Evolutionary conservation across 53 echinoderm and acorn worm species (phyloP).

Genomic region (Mesocentrotus franciscanus): DNA sequence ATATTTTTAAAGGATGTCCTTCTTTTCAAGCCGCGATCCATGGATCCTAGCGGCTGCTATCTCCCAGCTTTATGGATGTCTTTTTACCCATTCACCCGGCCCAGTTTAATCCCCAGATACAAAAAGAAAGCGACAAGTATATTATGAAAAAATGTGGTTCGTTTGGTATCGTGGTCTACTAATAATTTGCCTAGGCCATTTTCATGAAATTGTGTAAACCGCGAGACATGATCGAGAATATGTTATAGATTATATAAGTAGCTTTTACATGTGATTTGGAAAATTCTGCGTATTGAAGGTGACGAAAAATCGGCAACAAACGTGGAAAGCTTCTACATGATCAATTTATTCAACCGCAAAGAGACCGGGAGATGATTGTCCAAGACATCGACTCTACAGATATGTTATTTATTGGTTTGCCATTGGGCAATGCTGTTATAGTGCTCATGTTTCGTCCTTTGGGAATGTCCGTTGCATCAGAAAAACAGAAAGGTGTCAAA

Average conservation of each 20-base stretch:
- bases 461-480: not conserved
- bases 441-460: not conserved
- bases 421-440: not conserved
- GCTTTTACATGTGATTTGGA: not conserved
- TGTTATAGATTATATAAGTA: not conserved
- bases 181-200: no score
- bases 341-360: not conserved
- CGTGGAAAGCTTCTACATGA: not conserved
- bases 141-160: not conserved
- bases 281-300: not conserved
- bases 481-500: not conserved
- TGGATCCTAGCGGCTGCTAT: not conserved
- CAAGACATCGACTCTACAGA: not conserved
- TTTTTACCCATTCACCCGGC: not conserved
- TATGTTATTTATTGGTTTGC: not conserved
- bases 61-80: not conserved
- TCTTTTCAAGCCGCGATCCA: not conserved
- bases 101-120: not conserved
- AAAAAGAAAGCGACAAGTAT: not conserved
- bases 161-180: not conserved
- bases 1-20: not conserved
- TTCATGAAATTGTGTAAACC: not conserved
- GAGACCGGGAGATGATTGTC: not conserved
- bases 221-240: not conserved
- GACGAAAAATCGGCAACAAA: not conserved